Evolutionary conservation across 2,113 vertebrate species (phyloP).

Genomic region (Cathartes aura): DNA sequence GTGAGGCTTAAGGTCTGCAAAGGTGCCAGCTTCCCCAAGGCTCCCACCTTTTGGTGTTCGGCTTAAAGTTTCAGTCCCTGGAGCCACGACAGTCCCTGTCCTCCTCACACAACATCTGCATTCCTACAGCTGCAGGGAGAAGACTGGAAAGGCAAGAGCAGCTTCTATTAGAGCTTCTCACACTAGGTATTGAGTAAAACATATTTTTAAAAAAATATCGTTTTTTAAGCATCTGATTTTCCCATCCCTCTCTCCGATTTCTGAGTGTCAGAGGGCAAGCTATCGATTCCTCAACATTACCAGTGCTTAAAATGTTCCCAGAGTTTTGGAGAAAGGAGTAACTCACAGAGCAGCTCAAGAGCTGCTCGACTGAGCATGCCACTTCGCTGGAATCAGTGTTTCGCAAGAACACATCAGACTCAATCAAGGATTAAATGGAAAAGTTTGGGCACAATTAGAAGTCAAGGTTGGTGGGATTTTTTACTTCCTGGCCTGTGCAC

Average conservation of each 20-base stretch:
- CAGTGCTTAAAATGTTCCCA: background rate
- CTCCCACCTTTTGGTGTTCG: background rate
- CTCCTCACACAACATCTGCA: background rate
- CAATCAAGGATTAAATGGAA: background rate
- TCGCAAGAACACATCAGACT: background rate
- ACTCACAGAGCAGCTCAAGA: background rate
- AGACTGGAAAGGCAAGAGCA: background rate
- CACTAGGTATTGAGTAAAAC: background rate
- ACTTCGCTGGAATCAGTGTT: background rate
- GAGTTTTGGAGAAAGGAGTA: background rate
- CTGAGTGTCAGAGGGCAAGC: background rate
- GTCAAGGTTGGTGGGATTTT: background rate
- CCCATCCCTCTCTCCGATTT: background rate
- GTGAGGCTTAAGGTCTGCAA: background rate
- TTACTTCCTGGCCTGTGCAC: background rate
- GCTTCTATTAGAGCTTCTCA: background rate
- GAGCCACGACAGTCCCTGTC: background rate
- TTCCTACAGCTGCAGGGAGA: background rate
- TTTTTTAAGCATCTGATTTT: background rate
- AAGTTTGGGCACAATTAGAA: background rate
- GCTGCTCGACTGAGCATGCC: rapidly evolving
- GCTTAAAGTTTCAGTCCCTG: background rate
- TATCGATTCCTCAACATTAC: background rate
- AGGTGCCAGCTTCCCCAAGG: background rate
- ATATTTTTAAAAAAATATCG: background rate